phyloP scores from a whole-genome alignment of 2,888 invertebrate species.

The Cosmia trapezina region DNA sequence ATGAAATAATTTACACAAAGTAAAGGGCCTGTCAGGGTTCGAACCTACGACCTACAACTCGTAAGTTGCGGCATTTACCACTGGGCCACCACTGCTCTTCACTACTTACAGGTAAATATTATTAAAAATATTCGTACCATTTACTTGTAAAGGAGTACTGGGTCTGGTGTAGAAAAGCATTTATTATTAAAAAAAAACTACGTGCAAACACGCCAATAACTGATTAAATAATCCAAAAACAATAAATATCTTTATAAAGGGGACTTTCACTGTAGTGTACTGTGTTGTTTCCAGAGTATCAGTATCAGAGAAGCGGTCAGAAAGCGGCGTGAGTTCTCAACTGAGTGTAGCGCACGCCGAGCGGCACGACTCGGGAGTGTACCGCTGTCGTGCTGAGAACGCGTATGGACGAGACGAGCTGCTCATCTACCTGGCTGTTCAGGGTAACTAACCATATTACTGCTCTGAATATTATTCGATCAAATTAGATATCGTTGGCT shows the following conservation, averaged over 20 bases:
- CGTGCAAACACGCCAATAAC: not conserved
- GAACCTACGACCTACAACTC: too few relatives aligned
- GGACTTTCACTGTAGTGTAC: not conserved
- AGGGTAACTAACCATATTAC: constrained; percentile 85
- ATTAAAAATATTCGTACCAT: not conserved
- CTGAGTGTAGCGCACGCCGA: constrained; percentile 92
- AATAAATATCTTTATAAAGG: not conserved
- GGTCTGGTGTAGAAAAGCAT: not conserved
- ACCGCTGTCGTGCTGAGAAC: constrained; percentile 94
- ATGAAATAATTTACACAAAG: too few relatives aligned
- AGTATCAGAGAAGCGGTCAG: constrained; percentile 93
- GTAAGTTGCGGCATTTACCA: too few relatives aligned
- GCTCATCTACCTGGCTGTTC: constrained; percentile 94
- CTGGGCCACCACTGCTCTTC: too few relatives aligned
- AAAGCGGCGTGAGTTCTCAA: constrained; percentile 93
- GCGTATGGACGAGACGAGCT: constrained; percentile 93
- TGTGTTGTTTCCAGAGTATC: constrained; percentile 84
- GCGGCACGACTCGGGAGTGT: constrained; percentile 94
- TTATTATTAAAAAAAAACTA: not conserved
- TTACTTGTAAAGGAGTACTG: not conserved
- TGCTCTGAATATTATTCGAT: not conserved
- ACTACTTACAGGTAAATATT: constrained; percentile 91
- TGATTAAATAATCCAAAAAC: not conserved
- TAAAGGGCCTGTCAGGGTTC: too few relatives aligned
- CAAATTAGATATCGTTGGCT: not conserved